These are phyloP conservation scores for Cosmia trapezina DNA, from an alignment of 2,888 invertebrate species.

Conservation along the genomic window DNA sequence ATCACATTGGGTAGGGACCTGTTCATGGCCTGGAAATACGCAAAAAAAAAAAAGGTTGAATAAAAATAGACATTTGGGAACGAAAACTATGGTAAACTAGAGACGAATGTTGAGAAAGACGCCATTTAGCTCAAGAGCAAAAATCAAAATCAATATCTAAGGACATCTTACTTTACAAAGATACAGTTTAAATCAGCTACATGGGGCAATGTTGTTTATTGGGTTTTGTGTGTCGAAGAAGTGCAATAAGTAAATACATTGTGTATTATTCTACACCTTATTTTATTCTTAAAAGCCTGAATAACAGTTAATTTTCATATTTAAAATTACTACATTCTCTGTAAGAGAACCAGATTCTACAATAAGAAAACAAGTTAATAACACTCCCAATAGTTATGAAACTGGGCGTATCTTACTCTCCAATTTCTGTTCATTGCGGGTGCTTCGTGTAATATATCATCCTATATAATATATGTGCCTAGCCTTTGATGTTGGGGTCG, in stretches of 20 bases:
- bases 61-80: background rate
- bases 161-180: background rate
- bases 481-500: too few relatives aligned
- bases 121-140: background rate
- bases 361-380: background rate
- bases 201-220: background rate
- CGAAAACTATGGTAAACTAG: background rate
- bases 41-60: background rate
- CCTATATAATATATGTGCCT: too few relatives aligned
- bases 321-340: background rate
- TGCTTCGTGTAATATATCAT: background rate
- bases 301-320: background rate
- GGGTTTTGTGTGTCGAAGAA: background rate
- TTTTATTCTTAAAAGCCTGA: background rate
- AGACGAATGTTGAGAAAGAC: background rate
- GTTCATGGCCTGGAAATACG: constrained; percentile 92
- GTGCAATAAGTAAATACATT: background rate
- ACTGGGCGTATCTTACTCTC: background rate
- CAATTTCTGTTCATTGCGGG: background rate
- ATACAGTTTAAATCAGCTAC: background rate
- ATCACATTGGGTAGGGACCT: constrained; percentile 96
- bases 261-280: background rate
- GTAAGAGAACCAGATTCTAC: background rate
- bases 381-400: background rate
- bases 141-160: background rate